Evolutionary conservation across 2,797 vertebrate species (phyloP).

Genomic region (Scarus forsteni): DNA sequence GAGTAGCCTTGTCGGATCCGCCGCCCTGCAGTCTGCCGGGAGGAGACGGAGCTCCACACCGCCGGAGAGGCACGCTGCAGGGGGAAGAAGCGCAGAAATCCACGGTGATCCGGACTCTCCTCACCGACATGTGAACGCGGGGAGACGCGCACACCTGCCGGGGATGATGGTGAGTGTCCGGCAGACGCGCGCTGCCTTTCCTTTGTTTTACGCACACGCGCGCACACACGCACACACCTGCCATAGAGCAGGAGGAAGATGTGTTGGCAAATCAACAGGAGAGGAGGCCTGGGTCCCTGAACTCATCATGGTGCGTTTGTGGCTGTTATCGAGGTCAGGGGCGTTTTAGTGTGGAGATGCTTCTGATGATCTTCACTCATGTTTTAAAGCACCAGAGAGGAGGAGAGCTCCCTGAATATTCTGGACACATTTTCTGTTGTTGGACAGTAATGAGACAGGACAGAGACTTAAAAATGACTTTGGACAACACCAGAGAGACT

Average conservation of each 20-base stretch:
- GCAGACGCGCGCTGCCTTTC: constrained; percentile 14
- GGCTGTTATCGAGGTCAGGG: not conserved
- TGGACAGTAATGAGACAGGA: too few species aligned
- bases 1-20: constrained; percentile 23
- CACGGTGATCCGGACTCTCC: constrained; percentile 20
- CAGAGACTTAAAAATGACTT: too few species aligned
- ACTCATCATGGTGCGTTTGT: not conserved
- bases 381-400: too few species aligned
- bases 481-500: too few species aligned
- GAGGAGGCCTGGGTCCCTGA: not conserved
- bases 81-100: constrained; percentile 5
- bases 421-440: too few species aligned
- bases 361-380: too few species aligned
- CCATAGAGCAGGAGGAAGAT: not conserved
- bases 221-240: not conserved
- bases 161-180: constrained; percentile 60
- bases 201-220: constrained; percentile 37
- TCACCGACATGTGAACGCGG: constrained; percentile 43
- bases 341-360: too few species aligned
- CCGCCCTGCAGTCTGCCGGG: constrained; percentile 42
- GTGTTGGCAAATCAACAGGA: not conserved
- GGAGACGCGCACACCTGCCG: constrained; percentile 43
- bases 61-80: not conserved
- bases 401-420: too few species aligned
- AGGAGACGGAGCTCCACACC: constrained; percentile 21